Percentiles rank a stretch among this genome's conserved stretches.
Evolutionary conservation across 2,888 invertebrate genomes (phyloP).

Genomic region (Clostera curtula): DNA sequence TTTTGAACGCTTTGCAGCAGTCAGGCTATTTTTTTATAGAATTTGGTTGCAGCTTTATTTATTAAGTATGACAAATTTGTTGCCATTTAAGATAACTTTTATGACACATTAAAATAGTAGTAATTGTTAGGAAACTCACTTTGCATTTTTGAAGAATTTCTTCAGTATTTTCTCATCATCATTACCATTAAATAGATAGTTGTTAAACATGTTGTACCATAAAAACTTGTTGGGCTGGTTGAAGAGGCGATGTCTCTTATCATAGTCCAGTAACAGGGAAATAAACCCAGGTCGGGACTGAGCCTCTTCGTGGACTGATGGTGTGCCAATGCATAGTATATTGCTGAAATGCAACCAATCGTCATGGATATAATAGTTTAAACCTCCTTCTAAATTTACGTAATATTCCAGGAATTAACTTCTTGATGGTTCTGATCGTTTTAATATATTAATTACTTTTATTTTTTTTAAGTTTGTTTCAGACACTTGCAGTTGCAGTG

Average conservation of each 20-base stretch:
- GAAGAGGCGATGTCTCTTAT: conserved; percentile 81
- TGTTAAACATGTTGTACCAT: conserved; percentile 94
- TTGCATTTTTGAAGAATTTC: conserved; percentile 75
- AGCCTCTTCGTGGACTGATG: conserved; percentile 85
- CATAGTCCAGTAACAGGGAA: conserved; percentile 87
- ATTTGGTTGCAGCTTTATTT: no score
- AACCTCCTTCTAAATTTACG: no score
- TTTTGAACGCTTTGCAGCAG: no score
- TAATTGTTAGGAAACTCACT: conserved; percentile 51
- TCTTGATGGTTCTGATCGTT: no score
- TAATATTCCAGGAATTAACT: no score
- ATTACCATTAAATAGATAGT: conserved; percentile 84
- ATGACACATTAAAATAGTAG: no score
- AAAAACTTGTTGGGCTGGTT: conserved; percentile 79
- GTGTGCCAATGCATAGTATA: conserved; percentile 90
- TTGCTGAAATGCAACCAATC: conserved; percentile 64
- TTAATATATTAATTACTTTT: no score
- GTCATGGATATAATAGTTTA: neutral
- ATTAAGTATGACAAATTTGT: no score
- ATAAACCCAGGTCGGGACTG: conserved; percentile 41
- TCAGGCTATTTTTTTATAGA: no score
- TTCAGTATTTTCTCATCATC: conserved; percentile 73
- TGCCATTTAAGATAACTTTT: no score
- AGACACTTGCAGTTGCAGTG: no score
- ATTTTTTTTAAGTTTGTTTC: no score